Evolutionary conservation across 2,888 invertebrate genomes (phyloP), one percentile per base, ranked within the genome.

Genomic region (Cartodere bifasciata): DNA sequence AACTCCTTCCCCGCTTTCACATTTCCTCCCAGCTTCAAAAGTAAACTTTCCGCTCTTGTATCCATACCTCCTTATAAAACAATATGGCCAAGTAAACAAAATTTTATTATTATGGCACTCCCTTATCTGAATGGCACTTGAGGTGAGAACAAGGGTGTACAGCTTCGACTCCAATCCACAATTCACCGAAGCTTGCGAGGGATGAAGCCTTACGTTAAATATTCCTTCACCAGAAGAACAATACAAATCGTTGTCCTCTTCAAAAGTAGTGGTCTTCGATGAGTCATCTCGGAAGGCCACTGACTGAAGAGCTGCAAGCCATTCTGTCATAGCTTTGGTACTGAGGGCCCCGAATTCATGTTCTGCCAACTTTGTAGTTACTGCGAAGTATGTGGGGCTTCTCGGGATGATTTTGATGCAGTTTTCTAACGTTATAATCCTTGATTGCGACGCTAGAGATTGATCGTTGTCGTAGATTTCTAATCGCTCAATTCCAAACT

Each of bases 201-300:
- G 67, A 42, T 77, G 74, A 47, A 86, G 66, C 56, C 72, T 80
- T 2, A 86, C 83, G 39, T 49, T 52, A 53, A 85, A 86, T 10
- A 83, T 67, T 28, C 82, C 84, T 61, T 86, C 84, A 13, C 80
- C 82, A 35, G 82, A 81, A 22, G 85, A 80, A 52, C 83, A 85
- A 53, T 86, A 87, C n/a, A 87, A 62, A 56, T 86, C 86, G 58
- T 86, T 86, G 48, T 86, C 85, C 62, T 85, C 84, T 60, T 86
- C 84, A 50, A 84, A 76, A 10, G 68, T 68, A 24, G 53, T 50
- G n/a, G 51, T 43, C 36, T 48, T 44, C 1, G 72, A 67, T 32
- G 68, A 64, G 46, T 65, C 67, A 36, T 76, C 79, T 48, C 75
- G 76, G 50, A 87, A 87, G 1, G 85, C 85, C 15, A 87, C 83